Base-by-base conservation (phyloP, 1,140 invertebrate genomes). In the Bombus picipes region DNA sequence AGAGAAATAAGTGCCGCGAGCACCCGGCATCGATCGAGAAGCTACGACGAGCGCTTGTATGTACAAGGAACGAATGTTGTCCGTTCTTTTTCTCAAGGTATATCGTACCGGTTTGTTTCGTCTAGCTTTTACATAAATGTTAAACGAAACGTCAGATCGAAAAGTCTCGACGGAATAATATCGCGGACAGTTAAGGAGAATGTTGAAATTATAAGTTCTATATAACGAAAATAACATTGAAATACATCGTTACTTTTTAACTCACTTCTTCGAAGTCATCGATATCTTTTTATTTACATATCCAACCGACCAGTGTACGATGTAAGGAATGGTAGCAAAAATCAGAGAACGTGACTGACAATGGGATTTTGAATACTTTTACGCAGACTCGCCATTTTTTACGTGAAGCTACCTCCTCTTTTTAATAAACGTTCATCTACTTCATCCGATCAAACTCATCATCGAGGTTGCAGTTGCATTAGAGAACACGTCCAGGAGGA, bases 11-110 rank as follows among this genome's bases (percentile, higher is more conserved):
- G 78, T 79, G 32, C 59, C 84, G 62, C 80, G 77, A 28, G 83
- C 68, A 66, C 76, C 71, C 75, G 83, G 84, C 82, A 85, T 91
- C 86, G 88, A 91, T 76, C 81, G 84, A 86, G 25, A 72, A 72
- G 65, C 41, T 78, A 73, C 59, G n/a, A 34, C 15, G 10, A 47
- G 43, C 62, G 82, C 22, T 53, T 78, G 32, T 75, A 57, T 39
- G 34, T 53, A 47, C 57, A 43, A 39, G 10, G 22, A 70, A 76
- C 34, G 43, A 37, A 41, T n/a, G 62, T 70, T 65, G n/a, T 77
- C 15, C n/a, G 3, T 32, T 15, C 34, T 68, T 25, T 59, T 6
- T 66, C 47, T 53, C 47, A 22, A 53, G 47, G 18, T 72, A 12
- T 39, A 32, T 39, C n/a, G 13, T 39, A 15, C 4, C 34, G 25